phyloP scores from a whole-genome alignment of 64 coral and sea anemone genomes.

The Stichodactyla helianthus region DNA sequence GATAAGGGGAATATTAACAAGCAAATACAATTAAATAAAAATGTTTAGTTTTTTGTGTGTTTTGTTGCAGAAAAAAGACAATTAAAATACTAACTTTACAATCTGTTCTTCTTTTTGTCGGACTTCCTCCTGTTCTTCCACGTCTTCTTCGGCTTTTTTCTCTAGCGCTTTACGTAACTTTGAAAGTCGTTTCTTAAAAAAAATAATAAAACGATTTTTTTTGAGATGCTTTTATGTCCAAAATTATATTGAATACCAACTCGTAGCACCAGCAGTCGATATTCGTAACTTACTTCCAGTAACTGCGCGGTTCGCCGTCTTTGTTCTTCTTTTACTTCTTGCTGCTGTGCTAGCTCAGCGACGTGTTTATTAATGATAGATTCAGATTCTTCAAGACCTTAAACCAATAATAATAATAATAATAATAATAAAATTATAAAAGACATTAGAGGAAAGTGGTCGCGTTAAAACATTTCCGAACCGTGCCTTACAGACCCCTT shows the following conservation, averaged over 20 bases:
- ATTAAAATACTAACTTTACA: slow-evolving; percentile 48
- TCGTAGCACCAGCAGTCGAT: neutral
- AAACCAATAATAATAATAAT: neutral
- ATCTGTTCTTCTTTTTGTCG: slow-evolving; percentile 89
- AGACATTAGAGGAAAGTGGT: no score
- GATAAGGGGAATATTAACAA: no score
- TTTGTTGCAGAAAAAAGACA: no score
- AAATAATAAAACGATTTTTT: neutral
- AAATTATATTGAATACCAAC: neutral
- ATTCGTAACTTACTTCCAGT: slow-evolving; percentile 43
- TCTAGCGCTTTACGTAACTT: slow-evolving; percentile 72
- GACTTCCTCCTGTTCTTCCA: slow-evolving; percentile 62
- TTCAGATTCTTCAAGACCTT: slow-evolving; percentile 66
- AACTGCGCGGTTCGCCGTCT: slow-evolving; percentile 39
- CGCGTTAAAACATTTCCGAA: no score
- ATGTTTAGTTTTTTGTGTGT: no score
- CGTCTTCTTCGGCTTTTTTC: slow-evolving; percentile 75
- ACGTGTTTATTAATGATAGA: slow-evolving; percentile 60
- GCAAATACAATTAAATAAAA: neutral
- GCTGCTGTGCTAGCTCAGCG: slow-evolving; percentile 41
- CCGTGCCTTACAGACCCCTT: no score
- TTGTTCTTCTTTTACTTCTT: slow-evolving; percentile 61
- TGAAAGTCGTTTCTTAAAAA: slow-evolving; percentile 67
- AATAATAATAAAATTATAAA: neutral
- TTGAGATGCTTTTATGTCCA: neutral